A percentile compares a stretch with the other conserved stretches of the same genome.
Evolutionary conservation across 2,113 vertebrate species (phyloP).

Genomic region (Oceanodroma tethys): DNA sequence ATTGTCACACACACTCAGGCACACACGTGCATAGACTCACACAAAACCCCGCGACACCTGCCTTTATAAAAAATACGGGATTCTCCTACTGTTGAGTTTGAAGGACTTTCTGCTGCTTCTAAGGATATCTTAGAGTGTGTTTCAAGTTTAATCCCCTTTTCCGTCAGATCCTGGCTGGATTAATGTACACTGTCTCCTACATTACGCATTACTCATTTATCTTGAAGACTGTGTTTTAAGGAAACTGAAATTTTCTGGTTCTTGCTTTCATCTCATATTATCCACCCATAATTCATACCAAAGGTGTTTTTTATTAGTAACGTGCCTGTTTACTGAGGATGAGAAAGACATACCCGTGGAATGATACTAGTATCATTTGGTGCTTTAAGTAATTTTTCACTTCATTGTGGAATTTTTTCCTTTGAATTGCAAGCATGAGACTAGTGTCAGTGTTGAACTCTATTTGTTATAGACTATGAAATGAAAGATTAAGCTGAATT

Average conservation of each 20-base stretch:
- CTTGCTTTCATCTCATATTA: background rate
- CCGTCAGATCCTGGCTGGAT: background rate
- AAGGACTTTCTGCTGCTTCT: background rate
- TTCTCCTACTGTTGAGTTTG: background rate
- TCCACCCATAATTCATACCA: background rate
- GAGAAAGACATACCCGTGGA: background rate
- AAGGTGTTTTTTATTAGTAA: background rate
- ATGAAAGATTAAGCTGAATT: background rate
- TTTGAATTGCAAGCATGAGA: background rate
- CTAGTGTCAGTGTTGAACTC: background rate
- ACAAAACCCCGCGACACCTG: background rate
- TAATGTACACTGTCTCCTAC: background rate
- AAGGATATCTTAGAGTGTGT: background rate
- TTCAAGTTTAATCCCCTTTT: background rate
- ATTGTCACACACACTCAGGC: fast-evolving
- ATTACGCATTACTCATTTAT: background rate
- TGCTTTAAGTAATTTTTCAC: background rate
- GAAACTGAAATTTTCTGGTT: background rate
- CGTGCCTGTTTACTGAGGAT: background rate
- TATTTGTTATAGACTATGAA: background rate
- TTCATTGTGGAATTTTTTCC: background rate
- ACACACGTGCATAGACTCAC: background rate
- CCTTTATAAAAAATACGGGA: background rate
- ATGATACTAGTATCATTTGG: background rate
- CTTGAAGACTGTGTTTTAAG: background rate